Percentiles rank a stretch among this genome's conserved stretches.
phyloP scores from a whole-genome alignment of 2,888 invertebrate species.

The Epirrhoe tristata region DNA sequence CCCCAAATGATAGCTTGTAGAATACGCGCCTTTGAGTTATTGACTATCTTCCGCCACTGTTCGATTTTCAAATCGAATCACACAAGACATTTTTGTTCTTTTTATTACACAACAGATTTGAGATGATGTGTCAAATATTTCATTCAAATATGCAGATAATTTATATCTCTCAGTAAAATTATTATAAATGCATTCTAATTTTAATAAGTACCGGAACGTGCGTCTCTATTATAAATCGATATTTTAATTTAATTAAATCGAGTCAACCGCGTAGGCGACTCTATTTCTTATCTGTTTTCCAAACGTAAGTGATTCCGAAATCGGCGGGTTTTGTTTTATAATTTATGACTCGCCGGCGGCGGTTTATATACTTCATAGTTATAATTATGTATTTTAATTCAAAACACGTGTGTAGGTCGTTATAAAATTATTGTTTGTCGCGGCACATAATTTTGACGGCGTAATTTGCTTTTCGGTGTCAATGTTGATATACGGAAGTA shows the following conservation, averaged over 20 bases:
- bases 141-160: conserved; percentile 15
- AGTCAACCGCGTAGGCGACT: conserved; percentile 59
- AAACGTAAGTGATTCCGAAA: conserved; percentile 61
- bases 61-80: conserved; percentile 39
- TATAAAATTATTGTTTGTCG: conserved; percentile 52
- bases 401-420: conserved; percentile 54
- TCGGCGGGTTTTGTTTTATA: conserved; percentile 61
- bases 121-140: conserved; percentile 4
- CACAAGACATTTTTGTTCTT: neutral
- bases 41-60: conserved; percentile 51
- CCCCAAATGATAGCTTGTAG: conserved; percentile 73
- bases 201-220: conserved; percentile 51
- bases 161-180: conserved; percentile 20
- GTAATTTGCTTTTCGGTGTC: conserved; percentile 24
- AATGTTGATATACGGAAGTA: conserved; percentile 3
- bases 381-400: conserved; percentile 57
- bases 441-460: conserved; percentile 34
- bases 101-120: conserved; percentile 1
- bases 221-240: conserved; percentile 60
- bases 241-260: conserved; percentile 73
- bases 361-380: conserved; percentile 52
- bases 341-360: conserved; percentile 66
- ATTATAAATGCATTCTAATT: conserved; percentile 23
- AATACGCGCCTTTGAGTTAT: conserved; percentile 63
- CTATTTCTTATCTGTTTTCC: conserved; percentile 55